Evolutionary conservation across 2,888 invertebrate species (phyloP).

Genomic region (Clostera curtula): DNA sequence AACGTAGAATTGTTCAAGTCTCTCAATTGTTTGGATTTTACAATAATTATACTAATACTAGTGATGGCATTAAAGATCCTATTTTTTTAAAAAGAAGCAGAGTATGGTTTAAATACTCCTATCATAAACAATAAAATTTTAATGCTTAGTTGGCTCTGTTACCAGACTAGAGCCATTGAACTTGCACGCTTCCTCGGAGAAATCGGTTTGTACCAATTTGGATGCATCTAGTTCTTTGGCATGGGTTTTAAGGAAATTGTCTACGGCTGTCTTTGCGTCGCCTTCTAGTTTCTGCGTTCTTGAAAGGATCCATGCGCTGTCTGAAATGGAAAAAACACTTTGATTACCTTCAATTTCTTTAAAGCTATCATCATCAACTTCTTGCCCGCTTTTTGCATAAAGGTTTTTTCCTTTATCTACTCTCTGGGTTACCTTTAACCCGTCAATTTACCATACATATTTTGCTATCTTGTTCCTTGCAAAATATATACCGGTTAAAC

Average conservation of each 20-base stretch:
- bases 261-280: constrained; percentile 45
- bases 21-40: neutral
- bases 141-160: constrained; percentile 32
- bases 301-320: constrained; percentile 50
- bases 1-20: neutral
- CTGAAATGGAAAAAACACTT: constrained; percentile 27
- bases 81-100: neutral
- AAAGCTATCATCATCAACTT: no score
- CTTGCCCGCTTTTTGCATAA: no score
- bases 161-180: constrained; percentile 36
- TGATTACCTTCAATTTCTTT: no score
- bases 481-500: no score
- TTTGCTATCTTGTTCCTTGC: no score
- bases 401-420: no score
- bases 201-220: constrained; percentile 41
- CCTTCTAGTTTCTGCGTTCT: constrained; percentile 46
- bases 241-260: constrained; percentile 44
- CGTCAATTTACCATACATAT: no score
- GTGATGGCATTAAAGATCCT: neutral
- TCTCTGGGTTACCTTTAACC: no score
- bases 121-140: constrained; percentile 8
- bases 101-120: neutral
- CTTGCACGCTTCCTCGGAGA: constrained; percentile 54
- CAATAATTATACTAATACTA: no score
- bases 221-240: constrained; percentile 41